These are phyloP conservation scores for Nephrotoma appendiculata DNA, from an alignment of 2,888 invertebrate genomes.

Conservation along the genomic window DNA sequence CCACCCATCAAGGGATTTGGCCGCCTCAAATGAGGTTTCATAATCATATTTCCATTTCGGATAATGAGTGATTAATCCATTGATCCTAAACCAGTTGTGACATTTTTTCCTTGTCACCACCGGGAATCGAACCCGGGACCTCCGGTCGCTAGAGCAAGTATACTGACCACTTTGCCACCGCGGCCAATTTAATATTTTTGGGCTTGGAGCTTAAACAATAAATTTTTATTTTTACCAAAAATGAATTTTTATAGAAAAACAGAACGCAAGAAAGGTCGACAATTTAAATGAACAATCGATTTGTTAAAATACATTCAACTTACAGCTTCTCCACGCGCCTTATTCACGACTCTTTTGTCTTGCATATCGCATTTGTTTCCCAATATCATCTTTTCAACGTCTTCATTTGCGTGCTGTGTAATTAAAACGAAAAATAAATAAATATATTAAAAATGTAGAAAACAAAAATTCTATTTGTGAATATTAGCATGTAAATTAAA, in stretches of 20 bases:
- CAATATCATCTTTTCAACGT: constrained; percentile 96
- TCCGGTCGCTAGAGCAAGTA: too few relatives aligned
- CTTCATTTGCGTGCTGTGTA: constrained; percentile 86
- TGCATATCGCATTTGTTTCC: constrained; percentile 99
- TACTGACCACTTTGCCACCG: too few relatives aligned
- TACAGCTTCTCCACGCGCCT: constrained; percentile 84
- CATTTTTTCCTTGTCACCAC: too few relatives aligned
- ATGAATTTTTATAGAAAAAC: background rate
- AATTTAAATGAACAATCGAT: background rate
- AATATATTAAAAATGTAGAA: background rate
- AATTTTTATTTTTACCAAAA: background rate
- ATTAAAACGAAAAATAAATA: constrained; percentile 17
- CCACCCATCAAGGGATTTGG: too few relatives aligned
- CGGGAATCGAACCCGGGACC: too few relatives aligned
- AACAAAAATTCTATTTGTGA: background rate
- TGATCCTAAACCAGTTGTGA: too few relatives aligned
- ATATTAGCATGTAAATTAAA: background rate
- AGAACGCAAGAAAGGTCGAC: background rate
- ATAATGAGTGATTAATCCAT: too few relatives aligned
- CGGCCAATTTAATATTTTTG: too few relatives aligned
- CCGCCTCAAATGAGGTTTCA: too few relatives aligned
- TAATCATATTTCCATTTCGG: too few relatives aligned
- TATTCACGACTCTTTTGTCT: constrained; percentile 83
- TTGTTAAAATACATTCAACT: constrained; percentile 25
- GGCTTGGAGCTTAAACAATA: background rate